Base-by-base conservation (phyloP, 23 tunicate species). In the Trididemnum clinides region DNA sequence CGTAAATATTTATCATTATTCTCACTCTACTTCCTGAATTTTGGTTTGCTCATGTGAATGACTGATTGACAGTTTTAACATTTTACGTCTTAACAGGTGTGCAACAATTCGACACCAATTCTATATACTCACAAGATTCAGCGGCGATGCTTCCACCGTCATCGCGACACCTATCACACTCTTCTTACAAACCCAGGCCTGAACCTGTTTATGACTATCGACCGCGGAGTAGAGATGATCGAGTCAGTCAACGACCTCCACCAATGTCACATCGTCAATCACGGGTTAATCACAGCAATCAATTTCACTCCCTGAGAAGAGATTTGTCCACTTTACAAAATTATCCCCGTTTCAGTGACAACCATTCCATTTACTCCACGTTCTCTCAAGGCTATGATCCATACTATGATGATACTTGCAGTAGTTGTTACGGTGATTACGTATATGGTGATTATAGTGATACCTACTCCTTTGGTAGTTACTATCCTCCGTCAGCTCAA, bases 381-480 rank as follows among this genome's bases (percentile, higher is more conserved):
- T 36, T 19, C 25, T 36, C 54, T 35, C 57, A 18, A 35, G 29
- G 57, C 57, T 62, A 86, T 0, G 65, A 71, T 33, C 79, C 77
- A 27, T 87, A 87, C 57, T 69, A 70, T 26, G 85, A 69, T 35
- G 84, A 78, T 22, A 4, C 66, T 2, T 79, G 81, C 64, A 77
- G 91, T 64, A 87, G 82, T 36, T 85, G 88, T 36, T 85, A 85
- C 26, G 91, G 91, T 0, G 88, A 85, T 18, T 85, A 71, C 34
- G 12, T 38, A 7, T 87, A 87, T 63, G 91, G 91, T 5, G 85
- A 80, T 57, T 87, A 87, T 49, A 83, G 91, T 21, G 64, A 65
- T 51, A 34, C 31, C 44, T 87, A 87, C 51, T 51, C 84, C 0
- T 54, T 23, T 32, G 31, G 26, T 26, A 64, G 64, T 83, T 64